Base-by-base conservation (phyloP, 2,797 vertebrate genomes). In the Danio aesculapii region DNA sequence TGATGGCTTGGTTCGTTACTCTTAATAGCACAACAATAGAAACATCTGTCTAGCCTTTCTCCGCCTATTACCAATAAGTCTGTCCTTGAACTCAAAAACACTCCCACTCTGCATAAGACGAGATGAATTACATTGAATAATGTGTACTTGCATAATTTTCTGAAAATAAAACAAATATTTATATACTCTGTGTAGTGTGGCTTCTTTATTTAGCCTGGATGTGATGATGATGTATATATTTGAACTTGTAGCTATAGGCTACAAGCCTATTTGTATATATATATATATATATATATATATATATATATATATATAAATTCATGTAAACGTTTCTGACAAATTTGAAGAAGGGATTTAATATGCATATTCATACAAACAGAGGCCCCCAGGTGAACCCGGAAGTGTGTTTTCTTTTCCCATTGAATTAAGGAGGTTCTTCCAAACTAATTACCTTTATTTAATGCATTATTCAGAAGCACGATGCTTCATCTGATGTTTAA, bases 1-100 rank as follows among this genome's bases (percentile, higher is more conserved):
- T 92, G 90, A 92, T 89, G 91, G 93, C 93, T 93, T 91, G 92
- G 94, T 94, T 94, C 93, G 90, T 96, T 96, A 97, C 95, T 94
- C 93, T 93, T 95, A 94, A 94, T 92, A 91, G 90, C 86, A 84
- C 91, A 95, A 97, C 96, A 97, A 97, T 96, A 92, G 95, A 91
- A 95, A 96, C 96, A 97, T 96, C 95, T 98, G 97, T 93, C 95
- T 94, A 92, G 92, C 88, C 90, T 90, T 88, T 90, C 90, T 92
- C 91, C 83, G 83, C 62, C 59, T 71, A 83, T 89, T 90, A 91
- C 21, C 16, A 58, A 19, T 46, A 41, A 58, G 47, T 72, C 77
- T 73, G 70, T 59, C 59, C 70, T 53, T 59, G 52, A 58, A 49
- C 19, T 6, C 50, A 2, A 6, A 57, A 64, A 58, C 52, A 41